These are phyloP conservation scores for Fistularia tabacaria DNA, from an alignment of 2,797 vertebrate genomes.

Conservation along the genomic window DNA sequence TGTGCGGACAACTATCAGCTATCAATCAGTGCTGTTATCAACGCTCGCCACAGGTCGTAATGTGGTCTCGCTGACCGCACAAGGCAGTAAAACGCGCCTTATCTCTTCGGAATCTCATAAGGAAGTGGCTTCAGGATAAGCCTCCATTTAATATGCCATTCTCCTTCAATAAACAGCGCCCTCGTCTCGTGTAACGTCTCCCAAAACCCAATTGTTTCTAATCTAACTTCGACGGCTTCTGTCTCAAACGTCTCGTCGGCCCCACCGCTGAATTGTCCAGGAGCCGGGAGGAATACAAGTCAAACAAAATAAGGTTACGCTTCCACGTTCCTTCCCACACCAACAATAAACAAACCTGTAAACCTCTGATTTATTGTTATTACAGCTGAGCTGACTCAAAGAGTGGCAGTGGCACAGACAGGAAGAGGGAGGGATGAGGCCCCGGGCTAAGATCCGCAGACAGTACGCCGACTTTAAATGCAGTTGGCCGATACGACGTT, in stretches of 20 bases:
- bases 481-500: conserved; percentile 37
- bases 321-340: conserved; percentile 26
- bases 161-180: conserved; percentile 47
- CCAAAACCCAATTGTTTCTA: not conserved
- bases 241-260: not conserved
- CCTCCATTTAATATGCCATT: conserved; percentile 34
- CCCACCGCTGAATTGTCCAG: conserved; percentile 3
- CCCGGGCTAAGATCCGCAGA: conserved; percentile 46
- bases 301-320: conserved; percentile 28
- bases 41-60: conserved; percentile 2
- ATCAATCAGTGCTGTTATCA: conserved; percentile 10
- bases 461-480: conserved; percentile 42
- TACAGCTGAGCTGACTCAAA: conserved; percentile 68
- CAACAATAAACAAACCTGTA: conserved; percentile 59
- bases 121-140: conserved; percentile 33
- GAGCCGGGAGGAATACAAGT: conserved; percentile 13
- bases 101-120: conserved; percentile 14
- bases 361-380: conserved; percentile 66
- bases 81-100: not conserved
- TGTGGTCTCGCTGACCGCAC: not conserved
- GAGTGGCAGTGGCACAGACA: conserved; percentile 60
- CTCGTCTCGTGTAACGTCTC: conserved; percentile 26
- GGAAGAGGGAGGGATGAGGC: conserved; percentile 50
- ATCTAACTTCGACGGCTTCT: not conserved
- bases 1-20: not conserved